phyloP scores from a whole-genome alignment of 2,113 vertebrate species.

The Carassius carassius region DNA sequence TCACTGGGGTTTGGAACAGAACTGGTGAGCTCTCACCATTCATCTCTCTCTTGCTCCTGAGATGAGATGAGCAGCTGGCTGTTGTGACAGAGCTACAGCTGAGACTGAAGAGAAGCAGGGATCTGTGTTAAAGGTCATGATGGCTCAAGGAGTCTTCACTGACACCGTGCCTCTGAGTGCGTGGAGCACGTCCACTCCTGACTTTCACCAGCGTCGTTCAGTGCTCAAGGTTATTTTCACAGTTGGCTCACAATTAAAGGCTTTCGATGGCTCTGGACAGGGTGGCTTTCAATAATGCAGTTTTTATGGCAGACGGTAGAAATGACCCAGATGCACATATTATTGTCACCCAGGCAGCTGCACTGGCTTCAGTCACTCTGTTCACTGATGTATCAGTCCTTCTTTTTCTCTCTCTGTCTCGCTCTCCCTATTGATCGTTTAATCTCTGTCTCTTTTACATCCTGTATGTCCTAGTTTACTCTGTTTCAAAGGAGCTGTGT shows the following conservation, averaged over 20 bases:
- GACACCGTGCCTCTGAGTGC: not conserved
- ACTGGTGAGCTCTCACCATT: no score
- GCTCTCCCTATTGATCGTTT: conserved; percentile 68
- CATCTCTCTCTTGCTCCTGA: not conserved
- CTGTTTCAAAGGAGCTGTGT: not conserved
- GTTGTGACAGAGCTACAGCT: conserved; percentile 2
- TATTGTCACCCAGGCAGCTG: conserved; percentile 37
- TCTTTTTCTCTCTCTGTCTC: conserved; percentile 34
- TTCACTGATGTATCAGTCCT: not conserved
- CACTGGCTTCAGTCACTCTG: not conserved
- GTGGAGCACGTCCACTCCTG: not conserved
- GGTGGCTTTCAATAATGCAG: conserved; percentile 44
- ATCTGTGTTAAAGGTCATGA: conserved; percentile 32
- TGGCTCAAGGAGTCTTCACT: not conserved
- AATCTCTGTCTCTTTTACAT: conserved; percentile 33
- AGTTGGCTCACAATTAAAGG: conserved; percentile 45
- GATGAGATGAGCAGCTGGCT: not conserved
- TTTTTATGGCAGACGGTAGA: conserved; percentile 37
- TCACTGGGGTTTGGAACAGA: not conserved
- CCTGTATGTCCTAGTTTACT: not conserved
- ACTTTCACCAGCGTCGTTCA: not conserved
- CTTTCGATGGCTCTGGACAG: conserved; percentile 12
- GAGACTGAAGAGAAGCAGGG: not conserved
- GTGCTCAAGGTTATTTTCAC: not conserved
- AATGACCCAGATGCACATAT: conserved; percentile 36